Conservation (phyloP, 2,888 invertebrate genomes). For the Stegana nigrithorax region DNA sequence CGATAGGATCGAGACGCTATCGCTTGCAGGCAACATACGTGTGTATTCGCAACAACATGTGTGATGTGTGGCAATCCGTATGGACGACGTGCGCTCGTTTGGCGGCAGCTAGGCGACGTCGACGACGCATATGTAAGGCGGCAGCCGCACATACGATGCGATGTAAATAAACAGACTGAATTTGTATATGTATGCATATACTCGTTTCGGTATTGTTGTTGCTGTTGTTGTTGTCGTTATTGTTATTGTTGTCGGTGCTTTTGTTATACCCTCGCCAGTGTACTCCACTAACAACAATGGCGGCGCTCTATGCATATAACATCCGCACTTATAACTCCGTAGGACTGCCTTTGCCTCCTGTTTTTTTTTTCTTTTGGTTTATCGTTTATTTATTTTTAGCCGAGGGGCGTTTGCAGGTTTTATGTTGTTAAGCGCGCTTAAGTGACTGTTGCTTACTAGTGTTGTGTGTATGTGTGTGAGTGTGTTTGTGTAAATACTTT, state of each 20-base stretch:
- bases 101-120: slow-evolving; percentile 31
- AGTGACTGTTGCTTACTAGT: slow-evolving; percentile 5
- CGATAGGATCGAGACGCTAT: slow-evolving; percentile 50
- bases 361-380: background rate
- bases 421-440: background rate
- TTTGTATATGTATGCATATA: slow-evolving; percentile 44
- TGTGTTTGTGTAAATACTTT: background rate
- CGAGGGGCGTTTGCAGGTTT: too few relatives aligned
- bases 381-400: too few relatives aligned
- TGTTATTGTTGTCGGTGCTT: too few relatives aligned
- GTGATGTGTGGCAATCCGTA: slow-evolving; percentile 69
- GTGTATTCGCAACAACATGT: slow-evolving; percentile 67
- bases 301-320: background rate
- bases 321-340: background rate
- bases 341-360: background rate
- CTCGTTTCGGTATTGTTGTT: slow-evolving; percentile 26
- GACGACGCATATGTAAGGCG: slow-evolving; percentile 64
- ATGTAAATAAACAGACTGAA: slow-evolving; percentile 67
- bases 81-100: slow-evolving; percentile 55
- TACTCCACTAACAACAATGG: too few relatives aligned
- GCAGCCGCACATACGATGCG: slow-evolving; percentile 64
- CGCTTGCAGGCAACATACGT: slow-evolving; percentile 67
- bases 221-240: slow-evolving; percentile 25
- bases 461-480: background rate
- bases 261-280: too few relatives aligned